Evolutionary conservation across 2,888 invertebrate genomes (phyloP), one percentile per base, ranked within the genome.

Genomic region (Drosophila sordidula): DNA sequence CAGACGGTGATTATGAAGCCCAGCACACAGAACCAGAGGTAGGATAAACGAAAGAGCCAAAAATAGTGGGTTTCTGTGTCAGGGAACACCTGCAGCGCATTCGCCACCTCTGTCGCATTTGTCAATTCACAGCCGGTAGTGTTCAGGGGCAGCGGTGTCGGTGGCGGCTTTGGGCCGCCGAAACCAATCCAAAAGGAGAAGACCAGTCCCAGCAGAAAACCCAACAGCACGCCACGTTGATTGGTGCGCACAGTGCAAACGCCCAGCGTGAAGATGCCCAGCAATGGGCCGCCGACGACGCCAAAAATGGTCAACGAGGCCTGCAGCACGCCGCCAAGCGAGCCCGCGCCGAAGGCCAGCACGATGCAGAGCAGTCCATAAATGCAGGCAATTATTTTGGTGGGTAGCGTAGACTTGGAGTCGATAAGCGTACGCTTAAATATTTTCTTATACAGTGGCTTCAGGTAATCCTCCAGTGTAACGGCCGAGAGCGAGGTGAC

Each of bases 401-500:
- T 94, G 63, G 94, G 92, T 85, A 95, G 91, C 0, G 94, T 92
- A 0, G 94, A 91, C 54, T 89, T 90, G 6, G 91, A 90, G 56
- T 93, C 93, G 0, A 93, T 73, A 22, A 94, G 78, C 2, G 93
- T 89, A 11, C 80, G 88, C 49, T 93, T 93, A 47, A 92, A 92
- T 12, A 93, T 79, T n/a, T 74, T 57, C 65, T 91, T 90, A 72
- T 93, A 93, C 22, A 93, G 61, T 1, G 93, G 93, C 91, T 95
- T 95, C 1, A 98, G 92, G 78, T 98, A 97, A 92, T 98, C 98
- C 87, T 97, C 96, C 41, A 98, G 93, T 0, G 97, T 96, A 2
- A 98, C 97, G 1, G 98, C 98, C 1, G 98, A 96, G 12, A 98
- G 93, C 1, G 98, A 97, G 89, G 98, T 98, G 58, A 98, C 94